Percentiles rank a stretch among this genome's conserved stretches.
Evolutionary conservation across 2,113 vertebrate species (phyloP).

Genomic region (Eptatretus burgeri): DNA sequence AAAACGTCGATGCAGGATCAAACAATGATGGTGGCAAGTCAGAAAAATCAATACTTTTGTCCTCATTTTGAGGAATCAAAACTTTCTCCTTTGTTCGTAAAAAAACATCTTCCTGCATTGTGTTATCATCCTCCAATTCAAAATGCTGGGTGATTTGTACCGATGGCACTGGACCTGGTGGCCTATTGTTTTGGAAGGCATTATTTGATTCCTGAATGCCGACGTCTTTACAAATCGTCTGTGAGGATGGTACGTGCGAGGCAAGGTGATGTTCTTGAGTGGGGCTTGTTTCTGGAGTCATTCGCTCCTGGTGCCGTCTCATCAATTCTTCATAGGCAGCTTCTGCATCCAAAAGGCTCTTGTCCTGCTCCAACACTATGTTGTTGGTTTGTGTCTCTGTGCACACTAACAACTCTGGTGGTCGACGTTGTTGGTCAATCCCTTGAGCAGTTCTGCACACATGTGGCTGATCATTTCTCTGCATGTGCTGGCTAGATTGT

Average conservation of each 20-base stretch:
- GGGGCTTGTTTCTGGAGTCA: slow-evolving; percentile 77
- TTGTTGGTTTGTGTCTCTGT: slow-evolving; percentile 11
- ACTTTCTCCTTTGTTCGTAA: no score
- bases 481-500: no score
- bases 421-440: no score
- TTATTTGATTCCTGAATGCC: background rate
- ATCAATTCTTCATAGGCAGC: slow-evolving; percentile 23
- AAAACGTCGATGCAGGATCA: no score
- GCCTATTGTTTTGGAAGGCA: background rate
- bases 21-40: no score
- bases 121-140: slow-evolving; percentile 21
- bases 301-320: slow-evolving; percentile 22
- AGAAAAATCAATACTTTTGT: no score
- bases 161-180: slow-evolving; percentile 15
- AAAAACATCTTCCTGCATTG: background rate
- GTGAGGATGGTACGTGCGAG: slow-evolving; percentile 17
- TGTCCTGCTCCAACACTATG: slow-evolving; percentile 22
- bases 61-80: no score
- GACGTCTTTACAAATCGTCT: background rate
- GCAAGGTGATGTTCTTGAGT: slow-evolving; percentile 37
- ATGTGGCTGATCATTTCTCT: no score
- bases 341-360: slow-evolving; percentile 42
- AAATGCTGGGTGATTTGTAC: slow-evolving; percentile 59
- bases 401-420: no score
- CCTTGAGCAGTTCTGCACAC: no score